phyloP scores from a whole-genome alignment of 1,140 invertebrate species.

The Manduca sexta region DNA sequence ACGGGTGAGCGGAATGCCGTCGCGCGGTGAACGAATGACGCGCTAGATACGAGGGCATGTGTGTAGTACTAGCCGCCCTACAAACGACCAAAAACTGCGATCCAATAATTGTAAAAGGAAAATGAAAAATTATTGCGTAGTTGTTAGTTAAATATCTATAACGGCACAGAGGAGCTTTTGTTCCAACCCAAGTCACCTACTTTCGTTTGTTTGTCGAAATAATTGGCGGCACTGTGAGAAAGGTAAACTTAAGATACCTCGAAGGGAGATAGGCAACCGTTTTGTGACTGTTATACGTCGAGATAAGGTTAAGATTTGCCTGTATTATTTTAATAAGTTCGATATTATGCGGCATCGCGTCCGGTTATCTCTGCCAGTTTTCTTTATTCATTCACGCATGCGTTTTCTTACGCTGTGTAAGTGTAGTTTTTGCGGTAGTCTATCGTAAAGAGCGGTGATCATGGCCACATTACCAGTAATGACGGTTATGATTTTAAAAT shows the following conservation, averaged over 20 bases:
- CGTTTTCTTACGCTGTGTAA: conserved; percentile 6
- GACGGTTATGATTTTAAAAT: no score
- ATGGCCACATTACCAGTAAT: no score
- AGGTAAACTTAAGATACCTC: conserved; percentile 37
- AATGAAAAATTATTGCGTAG: conserved; percentile 11
- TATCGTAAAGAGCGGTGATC: no score
- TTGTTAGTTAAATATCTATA: conserved; percentile 9
- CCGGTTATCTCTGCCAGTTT: conserved; percentile 21
- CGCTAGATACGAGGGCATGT: conserved; percentile 12
- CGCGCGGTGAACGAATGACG: conserved; percentile 30
- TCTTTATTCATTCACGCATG: conserved; percentile 26
- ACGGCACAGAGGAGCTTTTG: conserved; percentile 14
- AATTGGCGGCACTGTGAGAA: conserved; percentile 50
- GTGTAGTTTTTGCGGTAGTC: neutral
- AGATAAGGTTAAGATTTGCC: conserved; percentile 8
- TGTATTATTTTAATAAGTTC: neutral
- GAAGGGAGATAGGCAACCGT: neutral
- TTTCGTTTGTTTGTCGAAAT: conserved; percentile 56
- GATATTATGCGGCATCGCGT: conserved; percentile 2
- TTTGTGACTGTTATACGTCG: neutral
- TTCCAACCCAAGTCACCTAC: conserved; percentile 37
- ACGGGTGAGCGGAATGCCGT: conserved; percentile 29
- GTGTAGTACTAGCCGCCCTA: conserved; percentile 3
- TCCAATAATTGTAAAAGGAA: conserved; percentile 14
- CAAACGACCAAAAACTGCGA: conserved; percentile 1